These are phyloP conservation scores for Drosophila watanabei DNA, from an alignment of 1,140 invertebrate species.

Conservation along the genomic window DNA sequence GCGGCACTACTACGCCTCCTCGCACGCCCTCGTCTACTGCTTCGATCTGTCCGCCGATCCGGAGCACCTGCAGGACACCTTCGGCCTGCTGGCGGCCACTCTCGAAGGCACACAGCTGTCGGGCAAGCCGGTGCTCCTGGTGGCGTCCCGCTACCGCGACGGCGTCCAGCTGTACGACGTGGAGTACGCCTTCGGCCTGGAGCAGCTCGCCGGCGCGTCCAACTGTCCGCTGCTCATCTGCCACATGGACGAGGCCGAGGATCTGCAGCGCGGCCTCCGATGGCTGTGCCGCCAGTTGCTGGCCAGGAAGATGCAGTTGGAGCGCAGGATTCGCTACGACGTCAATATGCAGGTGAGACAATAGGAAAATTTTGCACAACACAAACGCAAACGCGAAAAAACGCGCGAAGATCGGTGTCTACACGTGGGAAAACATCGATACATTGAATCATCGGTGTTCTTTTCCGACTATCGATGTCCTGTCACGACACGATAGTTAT, in stretches of 20 bases:
- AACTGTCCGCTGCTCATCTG: conserved; percentile 62
- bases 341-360: conserved; percentile 66
- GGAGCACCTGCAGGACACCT: conserved; percentile 40
- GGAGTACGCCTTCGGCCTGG: conserved; percentile 67
- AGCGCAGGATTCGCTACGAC: conserved; percentile 63
- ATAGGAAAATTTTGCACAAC: neutral
- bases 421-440: neutral
- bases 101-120: conserved; percentile 50
- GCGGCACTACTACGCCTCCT: conserved; percentile 67
- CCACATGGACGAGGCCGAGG: conserved; percentile 26
- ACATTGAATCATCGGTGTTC: neutral
- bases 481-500: neutral
- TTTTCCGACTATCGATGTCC: neutral
- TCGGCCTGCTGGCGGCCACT: conserved; percentile 43
- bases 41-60: conserved; percentile 57
- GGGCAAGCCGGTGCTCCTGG: conserved; percentile 70
- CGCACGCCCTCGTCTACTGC: conserved; percentile 73
- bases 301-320: conserved; percentile 33
- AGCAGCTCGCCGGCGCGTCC: conserved; percentile 48
- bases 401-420: neutral
- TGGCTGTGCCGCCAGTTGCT: conserved; percentile 66
- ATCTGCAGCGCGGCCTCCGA: conserved; percentile 40
- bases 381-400: neutral
- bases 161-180: conserved; percentile 77
- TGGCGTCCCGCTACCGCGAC: conserved; percentile 61